Base-by-base conservation (phyloP, 2,113 vertebrate species). In the Candoia aspera region DNA sequence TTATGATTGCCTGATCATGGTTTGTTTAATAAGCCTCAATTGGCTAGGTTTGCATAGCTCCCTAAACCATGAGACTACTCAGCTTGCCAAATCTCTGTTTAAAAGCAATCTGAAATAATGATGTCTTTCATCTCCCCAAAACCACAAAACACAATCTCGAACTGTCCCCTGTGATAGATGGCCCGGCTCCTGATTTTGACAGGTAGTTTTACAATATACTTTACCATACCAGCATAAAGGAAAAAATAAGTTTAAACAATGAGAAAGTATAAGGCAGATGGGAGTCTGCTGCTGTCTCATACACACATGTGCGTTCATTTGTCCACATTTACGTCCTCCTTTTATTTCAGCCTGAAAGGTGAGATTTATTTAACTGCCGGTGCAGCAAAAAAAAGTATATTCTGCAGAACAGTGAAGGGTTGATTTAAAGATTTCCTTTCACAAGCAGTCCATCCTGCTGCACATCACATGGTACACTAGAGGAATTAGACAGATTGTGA, bases 401-500 rank as follows among this genome's bases (percentile, higher is more conserved):
- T 57, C n/a, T 83, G 57, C 29, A 87, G 62, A 83, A 90, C 37
- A 87, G 83, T 87, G 53, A 92, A 87, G 64, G 29, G 84, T 37
- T 87, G 60, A 93, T 90, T 83, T 87, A 93, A 93, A 87, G 64
- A 62, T 90, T 85, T 92, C 64, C 13, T 89, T 93, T 87, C 46
- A 26, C 17, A 87, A 83, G 64, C 85, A 60, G 42, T 90, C 84
- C 55, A 59, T 92, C 37, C 49, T 59, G 13, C 54, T 37, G 53
- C 8, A 26, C 8, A 60, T 86, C 54, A 73, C 33, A 59, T 79
- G 84, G 33, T 49, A 53, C 4, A 6, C 19, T 21, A 60, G 92
- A 87, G 59, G 64, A 57, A 79, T 83, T 54, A 54, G 29, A 29
- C 87, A 84, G 91, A 87, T 62, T 60, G 89, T 90, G 64, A 93